Conservation (phyloP, 2,113 vertebrate genomes). For the Perca flavescens region DNA sequence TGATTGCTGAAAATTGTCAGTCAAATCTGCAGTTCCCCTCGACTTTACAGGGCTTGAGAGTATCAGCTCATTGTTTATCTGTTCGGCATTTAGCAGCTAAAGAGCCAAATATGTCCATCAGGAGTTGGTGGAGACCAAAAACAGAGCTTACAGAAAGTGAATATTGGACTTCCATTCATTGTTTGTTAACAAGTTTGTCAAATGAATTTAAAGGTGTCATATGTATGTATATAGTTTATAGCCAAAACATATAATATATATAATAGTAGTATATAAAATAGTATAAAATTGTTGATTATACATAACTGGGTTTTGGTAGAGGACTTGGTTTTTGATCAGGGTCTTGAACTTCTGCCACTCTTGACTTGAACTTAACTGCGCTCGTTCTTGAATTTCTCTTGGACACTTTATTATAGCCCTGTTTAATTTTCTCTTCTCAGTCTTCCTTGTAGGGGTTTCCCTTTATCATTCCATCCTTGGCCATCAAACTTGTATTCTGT, state of each 20-base stretch:
- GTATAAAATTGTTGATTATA: neutral
- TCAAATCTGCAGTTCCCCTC: neutral
- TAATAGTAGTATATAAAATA: too few species aligned
- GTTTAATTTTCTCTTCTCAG: neutral
- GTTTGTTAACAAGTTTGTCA: too few species aligned
- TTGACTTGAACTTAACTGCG: neutral
- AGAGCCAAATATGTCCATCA: neutral
- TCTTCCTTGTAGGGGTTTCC: neutral
- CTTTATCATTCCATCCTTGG: constrained; percentile 26
- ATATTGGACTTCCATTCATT: neutral
- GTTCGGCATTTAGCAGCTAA: neutral
- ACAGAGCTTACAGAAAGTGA: neutral
- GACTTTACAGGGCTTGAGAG: neutral
- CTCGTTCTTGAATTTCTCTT: neutral
- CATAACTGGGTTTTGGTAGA: neutral
- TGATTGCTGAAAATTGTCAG: neutral
- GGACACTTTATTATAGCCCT: neutral
- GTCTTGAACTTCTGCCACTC: constrained; percentile 15
- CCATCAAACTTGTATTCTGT: constrained; percentile 51
- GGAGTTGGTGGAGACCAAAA: neutral
- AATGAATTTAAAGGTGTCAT: too few species aligned
- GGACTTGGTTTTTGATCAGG: neutral
- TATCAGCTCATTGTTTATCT: neutral
- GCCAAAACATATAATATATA: too few species aligned
- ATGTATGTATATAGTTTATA: too few species aligned